phyloP scores from a whole-genome alignment of 2,888 invertebrate genomes.

The Campaea margaritaria region DNA sequence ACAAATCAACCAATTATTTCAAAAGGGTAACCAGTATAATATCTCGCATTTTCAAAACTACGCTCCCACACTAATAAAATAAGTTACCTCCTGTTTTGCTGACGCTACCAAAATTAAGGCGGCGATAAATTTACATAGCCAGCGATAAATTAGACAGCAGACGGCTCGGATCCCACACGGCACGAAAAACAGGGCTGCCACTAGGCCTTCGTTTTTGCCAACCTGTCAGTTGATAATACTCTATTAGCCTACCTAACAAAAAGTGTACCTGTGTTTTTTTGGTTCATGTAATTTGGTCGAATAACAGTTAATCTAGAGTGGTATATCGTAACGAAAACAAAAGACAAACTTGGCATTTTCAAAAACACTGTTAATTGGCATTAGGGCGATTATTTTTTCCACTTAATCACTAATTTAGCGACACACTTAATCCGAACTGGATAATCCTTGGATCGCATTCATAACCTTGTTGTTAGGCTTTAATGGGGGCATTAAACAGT shows the following conservation, averaged over 20 bases:
- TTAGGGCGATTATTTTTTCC: background rate
- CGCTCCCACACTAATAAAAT: background rate
- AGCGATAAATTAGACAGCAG: conserved; percentile 38
- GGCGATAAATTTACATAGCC: conserved; percentile 40
- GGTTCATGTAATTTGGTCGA: no score
- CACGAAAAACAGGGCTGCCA: conserved; percentile 17
- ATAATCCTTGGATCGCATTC: background rate
- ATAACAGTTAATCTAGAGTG: no score
- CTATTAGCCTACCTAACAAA: background rate
- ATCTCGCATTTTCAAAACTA: no score
- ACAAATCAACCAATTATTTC: no score
- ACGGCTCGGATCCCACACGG: conserved; percentile 16
- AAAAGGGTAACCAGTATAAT: no score
- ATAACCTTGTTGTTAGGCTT: background rate
- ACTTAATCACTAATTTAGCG: background rate
- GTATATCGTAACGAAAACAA: no score
- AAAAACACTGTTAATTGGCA: no score
- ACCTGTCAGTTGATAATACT: conserved; percentile 4
- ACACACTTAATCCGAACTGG: background rate
- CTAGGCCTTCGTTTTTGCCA: conserved; percentile 22
- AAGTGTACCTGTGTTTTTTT: background rate
- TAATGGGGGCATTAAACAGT: background rate
- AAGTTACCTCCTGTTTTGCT: conserved; percentile 24
- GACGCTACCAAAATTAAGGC: conserved; percentile 35
- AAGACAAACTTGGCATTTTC: no score